Evolutionary conservation across 1,140 invertebrate species (phyloP).

Genomic region (Pseudomyrmex concolor): DNA sequence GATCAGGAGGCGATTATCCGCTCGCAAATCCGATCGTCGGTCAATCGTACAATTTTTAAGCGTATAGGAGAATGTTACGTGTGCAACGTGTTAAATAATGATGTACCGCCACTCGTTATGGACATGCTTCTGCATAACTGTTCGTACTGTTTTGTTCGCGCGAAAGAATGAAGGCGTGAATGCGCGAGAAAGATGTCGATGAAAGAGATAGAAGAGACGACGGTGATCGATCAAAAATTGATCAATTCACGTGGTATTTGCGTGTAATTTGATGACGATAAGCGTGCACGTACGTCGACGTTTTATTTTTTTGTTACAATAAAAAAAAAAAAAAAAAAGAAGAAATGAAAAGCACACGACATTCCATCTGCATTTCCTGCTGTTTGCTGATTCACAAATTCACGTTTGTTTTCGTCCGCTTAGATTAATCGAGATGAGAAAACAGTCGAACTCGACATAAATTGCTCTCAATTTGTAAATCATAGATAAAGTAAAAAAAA

Average conservation of each 20-base stretch:
- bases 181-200: constrained; percentile 12
- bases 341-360: constrained; percentile 27
- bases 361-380: constrained; percentile 64
- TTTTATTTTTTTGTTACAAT: constrained; percentile 68
- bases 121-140: constrained; percentile 72
- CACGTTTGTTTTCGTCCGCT: background rate
- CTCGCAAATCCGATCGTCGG: constrained; percentile 36
- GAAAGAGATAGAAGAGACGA: background rate
- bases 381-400: constrained; percentile 1
- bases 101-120: constrained; percentile 68
- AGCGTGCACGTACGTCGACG: constrained; percentile 59
- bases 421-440: background rate
- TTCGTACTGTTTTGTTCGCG: constrained; percentile 63
- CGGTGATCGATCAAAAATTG: background rate
- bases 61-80: constrained; percentile 69
- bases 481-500: constrained; percentile 7
- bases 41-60: constrained; percentile 71
- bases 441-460: constrained; percentile 19
- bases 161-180: background rate
- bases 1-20: background rate
- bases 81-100: constrained; percentile 66
- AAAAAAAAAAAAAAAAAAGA: constrained; percentile 3
- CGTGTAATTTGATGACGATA: constrained; percentile 66
- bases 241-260: constrained; percentile 37
- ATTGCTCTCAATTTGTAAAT: background rate